Base-by-base conservation (phyloP, 2,797 vertebrate species). In the Leptodactylus fallax region DNA sequence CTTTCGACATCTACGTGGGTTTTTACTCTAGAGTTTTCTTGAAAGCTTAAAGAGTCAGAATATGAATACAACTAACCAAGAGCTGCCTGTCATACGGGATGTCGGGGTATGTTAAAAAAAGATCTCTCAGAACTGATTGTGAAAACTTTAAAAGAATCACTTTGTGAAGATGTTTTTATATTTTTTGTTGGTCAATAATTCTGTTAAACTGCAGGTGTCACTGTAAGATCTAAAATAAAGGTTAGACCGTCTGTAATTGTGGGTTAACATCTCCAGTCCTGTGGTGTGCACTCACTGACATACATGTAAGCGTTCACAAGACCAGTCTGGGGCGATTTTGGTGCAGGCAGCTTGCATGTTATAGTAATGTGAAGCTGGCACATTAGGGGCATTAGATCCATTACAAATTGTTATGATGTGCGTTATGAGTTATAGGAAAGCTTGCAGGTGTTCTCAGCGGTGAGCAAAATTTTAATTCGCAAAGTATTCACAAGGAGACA, bases 181-280 rank as follows among this genome's bases (percentile, higher is more conserved):
- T 3, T 45, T 25, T 53, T 14, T 78, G 10, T 78, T 56, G 86
- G 85, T 79, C 81, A 49, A 94, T 92, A 7, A 69, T 1, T 19
- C 0, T 36, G 86, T 80, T 90, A 88, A 81, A 89, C 94, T 95
- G 94, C 93, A 95, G 94, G 92, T 94, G 94, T 96, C 95, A 95
- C 94, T 95, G 90, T 95, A 90, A 90, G 92, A 93, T 93, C 91
- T 95, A 56, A 51, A 94, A 95, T 94, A 74, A 88, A 61, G 90
- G 21, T n/a, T 90, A 21, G 65, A 83, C 74, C 84, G 6, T 7
- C 61, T 13, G 17, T 6, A 3, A 25, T 17, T 21, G 69, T 7
- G 51, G 21, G 45, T 21, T 85, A 25, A 65, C 61, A 3, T 21
- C 9, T n/a, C 23, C 36, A 4, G 4, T 36, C 36, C 6, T n/a